phyloP scores from a whole-genome alignment of 2,113 vertebrate genomes.

The Chinchilla lanigera region DNA sequence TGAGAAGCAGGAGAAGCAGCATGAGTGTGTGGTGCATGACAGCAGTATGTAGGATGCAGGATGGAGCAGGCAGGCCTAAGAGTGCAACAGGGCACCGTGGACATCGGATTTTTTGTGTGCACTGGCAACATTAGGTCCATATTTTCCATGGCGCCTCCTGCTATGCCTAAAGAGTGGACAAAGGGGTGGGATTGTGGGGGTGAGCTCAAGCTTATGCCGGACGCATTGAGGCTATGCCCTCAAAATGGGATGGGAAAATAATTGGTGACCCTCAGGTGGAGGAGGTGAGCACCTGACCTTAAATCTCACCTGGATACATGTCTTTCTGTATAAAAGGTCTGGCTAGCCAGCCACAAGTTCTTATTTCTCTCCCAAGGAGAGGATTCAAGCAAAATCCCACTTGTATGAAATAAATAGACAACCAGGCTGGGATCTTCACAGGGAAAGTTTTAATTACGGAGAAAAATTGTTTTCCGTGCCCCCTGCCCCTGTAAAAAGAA shows the following conservation, averaged over 20 bases:
- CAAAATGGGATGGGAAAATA: rapidly evolving
- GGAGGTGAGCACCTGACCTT: neutral
- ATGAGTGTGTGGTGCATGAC: neutral
- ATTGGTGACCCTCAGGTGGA: neutral
- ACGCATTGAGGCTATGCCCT: rapidly evolving
- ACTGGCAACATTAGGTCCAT: neutral
- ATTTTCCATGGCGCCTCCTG: neutral
- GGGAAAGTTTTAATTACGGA: neutral
- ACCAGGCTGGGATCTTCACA: neutral
- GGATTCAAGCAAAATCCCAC: neutral
- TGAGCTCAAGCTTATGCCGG: neutral
- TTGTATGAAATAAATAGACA: neutral
- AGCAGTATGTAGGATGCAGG: neutral
- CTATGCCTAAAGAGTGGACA: neutral
- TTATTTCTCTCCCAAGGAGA: neutral
- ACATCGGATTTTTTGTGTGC: no score
- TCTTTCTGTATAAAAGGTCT: neutral
- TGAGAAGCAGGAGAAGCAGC: neutral
- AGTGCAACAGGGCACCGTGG: neutral
- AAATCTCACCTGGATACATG: neutral
- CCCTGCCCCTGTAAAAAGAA: neutral
- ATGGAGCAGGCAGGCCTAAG: neutral
- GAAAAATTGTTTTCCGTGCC: neutral
- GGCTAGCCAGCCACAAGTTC: neutral
- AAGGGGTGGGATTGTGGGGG: neutral